A percentile compares a stretch with the other conserved stretches of the same genome.
Conservation (phyloP, 2,888 invertebrate genomes). For the Lasioglossum oenotherae region DNA sequence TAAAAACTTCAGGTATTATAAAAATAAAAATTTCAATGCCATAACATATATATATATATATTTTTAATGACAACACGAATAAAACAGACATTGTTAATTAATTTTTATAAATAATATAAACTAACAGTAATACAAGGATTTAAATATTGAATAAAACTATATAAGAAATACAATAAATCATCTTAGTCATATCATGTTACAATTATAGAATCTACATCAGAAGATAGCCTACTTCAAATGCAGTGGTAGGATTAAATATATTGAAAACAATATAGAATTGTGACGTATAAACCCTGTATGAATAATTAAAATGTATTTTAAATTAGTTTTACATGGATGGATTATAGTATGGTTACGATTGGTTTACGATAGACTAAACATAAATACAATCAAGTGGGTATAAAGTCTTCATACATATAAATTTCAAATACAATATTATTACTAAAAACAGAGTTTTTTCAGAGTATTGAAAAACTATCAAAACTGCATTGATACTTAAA, state of each 20-base stretch:
- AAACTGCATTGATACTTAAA: neutral
- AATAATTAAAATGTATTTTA: neutral
- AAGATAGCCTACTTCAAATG: neutral
- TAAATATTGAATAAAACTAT: neutral
- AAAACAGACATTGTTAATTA: neutral
- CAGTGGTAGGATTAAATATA: neutral
- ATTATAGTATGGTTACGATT: neutral
- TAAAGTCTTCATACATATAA: neutral
- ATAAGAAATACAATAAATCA: neutral
- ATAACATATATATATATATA: neutral
- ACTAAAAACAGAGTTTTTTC: neutral
- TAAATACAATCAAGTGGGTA: neutral
- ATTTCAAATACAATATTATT: neutral
- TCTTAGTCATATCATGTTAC: neutral
- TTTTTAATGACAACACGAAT: conserved; percentile 1
- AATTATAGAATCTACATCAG: neutral
- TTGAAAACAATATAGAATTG: neutral
- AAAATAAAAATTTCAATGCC: neutral
- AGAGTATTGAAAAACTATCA: neutral
- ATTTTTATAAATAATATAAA: neutral
- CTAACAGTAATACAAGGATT: neutral
- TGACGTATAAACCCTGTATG: neutral
- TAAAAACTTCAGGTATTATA: neutral
- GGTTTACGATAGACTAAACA: neutral
- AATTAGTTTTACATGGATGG: neutral